phyloP scores from a whole-genome alignment of 2,888 invertebrate genomes.

The Aricia artaxerxes region DNA sequence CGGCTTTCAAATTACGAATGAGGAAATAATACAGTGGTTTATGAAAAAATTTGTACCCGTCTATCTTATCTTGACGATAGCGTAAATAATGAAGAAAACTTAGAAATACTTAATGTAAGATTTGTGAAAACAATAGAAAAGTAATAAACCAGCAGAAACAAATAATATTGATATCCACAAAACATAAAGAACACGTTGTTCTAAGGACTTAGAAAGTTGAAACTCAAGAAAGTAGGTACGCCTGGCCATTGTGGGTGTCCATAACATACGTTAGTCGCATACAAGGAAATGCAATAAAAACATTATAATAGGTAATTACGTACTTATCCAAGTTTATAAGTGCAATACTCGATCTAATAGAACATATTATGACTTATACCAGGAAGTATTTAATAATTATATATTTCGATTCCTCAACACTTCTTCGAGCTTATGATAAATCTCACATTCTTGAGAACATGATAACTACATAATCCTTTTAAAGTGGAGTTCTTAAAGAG shows the following conservation, averaged over 20 bases:
- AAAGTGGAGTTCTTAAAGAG: background rate
- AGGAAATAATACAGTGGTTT: background rate
- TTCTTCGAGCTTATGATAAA: background rate
- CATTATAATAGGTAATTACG: background rate
- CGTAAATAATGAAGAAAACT: background rate
- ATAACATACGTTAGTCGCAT: background rate
- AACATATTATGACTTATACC: background rate
- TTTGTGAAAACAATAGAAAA: background rate
- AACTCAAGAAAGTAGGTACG: background rate
- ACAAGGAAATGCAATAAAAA: conserved; percentile 7
- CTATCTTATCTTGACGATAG: background rate
- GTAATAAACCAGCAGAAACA: background rate
- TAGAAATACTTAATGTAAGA: background rate
- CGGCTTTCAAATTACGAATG: background rate
- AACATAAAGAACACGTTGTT: conserved; percentile 1
- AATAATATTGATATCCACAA: background rate
- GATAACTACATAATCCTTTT: background rate
- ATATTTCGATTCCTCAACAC: conserved; percentile 9
- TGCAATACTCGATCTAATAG: background rate
- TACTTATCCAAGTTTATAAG: conserved; percentile 9
- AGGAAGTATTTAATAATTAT: background rate
- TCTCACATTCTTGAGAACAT: background rate
- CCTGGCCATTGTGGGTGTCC: background rate
- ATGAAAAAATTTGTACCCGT: background rate
- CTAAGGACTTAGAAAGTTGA: conserved; percentile 3